Conservation (phyloP, 2,797 vertebrate genomes). For the Cottoperca gobio region DNA sequence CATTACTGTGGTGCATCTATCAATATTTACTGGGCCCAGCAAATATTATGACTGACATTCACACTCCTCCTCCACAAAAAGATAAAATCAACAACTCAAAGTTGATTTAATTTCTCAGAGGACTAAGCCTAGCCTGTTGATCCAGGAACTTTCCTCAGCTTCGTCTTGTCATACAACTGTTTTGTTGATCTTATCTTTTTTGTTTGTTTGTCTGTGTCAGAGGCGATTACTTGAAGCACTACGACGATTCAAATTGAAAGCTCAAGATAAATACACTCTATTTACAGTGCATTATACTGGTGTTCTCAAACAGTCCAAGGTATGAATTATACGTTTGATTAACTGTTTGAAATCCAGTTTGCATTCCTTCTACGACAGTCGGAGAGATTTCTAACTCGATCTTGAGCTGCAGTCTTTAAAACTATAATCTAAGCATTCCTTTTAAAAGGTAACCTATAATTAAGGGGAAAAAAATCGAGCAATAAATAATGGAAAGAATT, state of each 20-base stretch:
- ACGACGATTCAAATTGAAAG: conserved; percentile 35
- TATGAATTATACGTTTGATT: background rate
- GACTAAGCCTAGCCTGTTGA: conserved; percentile 43
- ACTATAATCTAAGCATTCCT: background rate
- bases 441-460: background rate
- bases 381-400: background rate
- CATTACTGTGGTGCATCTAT: conserved; percentile 46
- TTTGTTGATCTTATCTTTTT: conserved; percentile 61
- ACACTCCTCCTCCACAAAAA: conserved; percentile 41
- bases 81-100: conserved; percentile 63
- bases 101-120: conserved; percentile 68
- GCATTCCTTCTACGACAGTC: background rate
- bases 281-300: conserved; percentile 40
- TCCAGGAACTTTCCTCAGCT: conserved; percentile 37
- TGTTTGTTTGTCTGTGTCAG: conserved; percentile 53
- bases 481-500: background rate
- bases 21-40: conserved; percentile 63
- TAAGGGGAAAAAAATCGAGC: background rate
- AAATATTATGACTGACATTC: conserved; percentile 58
- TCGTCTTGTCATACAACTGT: conserved; percentile 42
- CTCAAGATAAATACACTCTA: conserved; percentile 41
- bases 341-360: background rate
- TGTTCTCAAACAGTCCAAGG: conserved; percentile 3
- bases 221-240: conserved; percentile 45
- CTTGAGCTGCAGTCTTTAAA: background rate